Conservation (phyloP, 1,140 invertebrate species). For the Mycetomoellerius zeteki region DNA sequence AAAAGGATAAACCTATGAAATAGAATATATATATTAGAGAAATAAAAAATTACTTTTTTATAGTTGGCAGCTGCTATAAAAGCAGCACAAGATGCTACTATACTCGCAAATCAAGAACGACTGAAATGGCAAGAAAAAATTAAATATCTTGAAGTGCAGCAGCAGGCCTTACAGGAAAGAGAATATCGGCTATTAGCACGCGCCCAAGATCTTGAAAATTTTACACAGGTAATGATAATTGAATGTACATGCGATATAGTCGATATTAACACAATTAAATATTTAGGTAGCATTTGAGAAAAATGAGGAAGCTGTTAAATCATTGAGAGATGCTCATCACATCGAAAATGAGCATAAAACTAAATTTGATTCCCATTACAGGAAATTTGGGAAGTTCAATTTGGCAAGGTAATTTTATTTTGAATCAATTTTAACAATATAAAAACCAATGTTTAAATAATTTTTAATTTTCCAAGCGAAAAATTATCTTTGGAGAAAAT, state of each 20-base stretch:
- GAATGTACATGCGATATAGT: background rate
- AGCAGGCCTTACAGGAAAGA: constrained; percentile 76
- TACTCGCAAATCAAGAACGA: constrained; percentile 77
- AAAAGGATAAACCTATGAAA: constrained; percentile 3
- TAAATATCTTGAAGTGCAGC: constrained; percentile 76
- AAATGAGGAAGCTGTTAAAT: constrained; percentile 81
- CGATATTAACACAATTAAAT: constrained; percentile 20
- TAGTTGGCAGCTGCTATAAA: constrained; percentile 82
- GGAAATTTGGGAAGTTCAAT: constrained; percentile 81
- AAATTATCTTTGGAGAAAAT: constrained; percentile 80
- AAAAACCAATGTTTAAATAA: constrained; percentile 14
- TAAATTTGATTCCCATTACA: constrained; percentile 77
- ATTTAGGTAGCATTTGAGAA: constrained; percentile 80
- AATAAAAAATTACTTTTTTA: constrained; percentile 12
- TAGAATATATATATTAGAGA: constrained; percentile 15
- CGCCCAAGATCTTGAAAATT: constrained; percentile 82
- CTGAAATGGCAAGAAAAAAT: constrained; percentile 83
- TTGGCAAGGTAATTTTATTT: constrained; percentile 79
- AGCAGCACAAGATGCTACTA: constrained; percentile 79
- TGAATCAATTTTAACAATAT: background rate
- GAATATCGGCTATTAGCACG: constrained; percentile 79
- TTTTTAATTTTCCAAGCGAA: constrained; percentile 69
- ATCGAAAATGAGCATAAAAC: constrained; percentile 82
- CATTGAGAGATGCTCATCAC: constrained; percentile 79
- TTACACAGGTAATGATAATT: constrained; percentile 80